Evolutionary conservation across 2,797 vertebrate species (phyloP), one percentile per base, ranked within the genome.

Genomic region (Hafferia zeledoni): DNA sequence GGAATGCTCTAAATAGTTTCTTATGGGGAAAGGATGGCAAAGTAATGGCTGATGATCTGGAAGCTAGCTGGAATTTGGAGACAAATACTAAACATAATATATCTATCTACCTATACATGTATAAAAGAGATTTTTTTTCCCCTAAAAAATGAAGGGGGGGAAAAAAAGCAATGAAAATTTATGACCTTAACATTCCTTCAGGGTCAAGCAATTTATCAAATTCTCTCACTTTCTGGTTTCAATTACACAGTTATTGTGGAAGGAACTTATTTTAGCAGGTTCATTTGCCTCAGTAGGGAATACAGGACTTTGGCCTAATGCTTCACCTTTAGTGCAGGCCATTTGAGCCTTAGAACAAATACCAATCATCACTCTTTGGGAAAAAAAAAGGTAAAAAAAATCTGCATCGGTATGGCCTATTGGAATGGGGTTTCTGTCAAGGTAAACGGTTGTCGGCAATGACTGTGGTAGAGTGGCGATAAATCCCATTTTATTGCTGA

Each of bases 151-250:
- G 41, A 69, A 81, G 47, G 4, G 47, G 4, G 9, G 11, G 8
- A 18, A 30, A 53, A 31, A 49, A 59, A 20, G 96, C 98, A 98
- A 98, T 98, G 98, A 99, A 99, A 99, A 99, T 99, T 98, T 99
- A 99, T 98, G 98, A 99, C 98, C 98, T 98, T 98, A 98, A 98
- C 99, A 99, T 99, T 99, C 99, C 98, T 98, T 98, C 98, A 97
- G 98, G 99, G 99, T 99, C 99, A 98, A 99, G 98, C 98, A 98
- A 99, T 99, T 99, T 98, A 99, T 99, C 99, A 99, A 99, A 99
- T 99, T 98, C 98, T 98, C 98, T 97, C 98, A 99, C 98, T 99
- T 99, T 99, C 99, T 99, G 99, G 98, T 99, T 99, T 99, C 99
- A 99, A 99, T 99, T 99, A 99, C 98, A 98, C 98, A 98, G 99